Evolutionary conservation across 2,888 invertebrate genomes (phyloP).

Genomic region (Ornithoptera priamus): DNA sequence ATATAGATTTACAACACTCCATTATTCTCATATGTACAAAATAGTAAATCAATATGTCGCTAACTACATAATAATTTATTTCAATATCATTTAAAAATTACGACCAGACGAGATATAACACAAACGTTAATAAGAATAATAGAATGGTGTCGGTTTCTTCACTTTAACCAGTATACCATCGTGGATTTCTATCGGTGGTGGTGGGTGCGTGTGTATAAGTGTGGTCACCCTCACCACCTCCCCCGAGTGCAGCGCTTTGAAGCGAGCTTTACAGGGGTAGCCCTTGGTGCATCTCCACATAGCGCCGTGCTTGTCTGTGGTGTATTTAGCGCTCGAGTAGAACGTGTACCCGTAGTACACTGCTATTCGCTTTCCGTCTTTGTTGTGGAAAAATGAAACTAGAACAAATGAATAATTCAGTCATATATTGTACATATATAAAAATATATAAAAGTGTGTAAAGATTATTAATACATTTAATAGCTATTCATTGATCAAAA

Average conservation of each 20-base stretch:
- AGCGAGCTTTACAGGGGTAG: conserved; percentile 50
- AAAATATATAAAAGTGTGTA: neutral
- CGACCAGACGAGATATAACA: no score
- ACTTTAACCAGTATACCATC: conserved; percentile 37
- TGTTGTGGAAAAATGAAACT: conserved; percentile 44
- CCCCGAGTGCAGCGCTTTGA: conserved; percentile 43
- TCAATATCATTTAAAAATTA: no score
- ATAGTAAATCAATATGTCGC: no score
- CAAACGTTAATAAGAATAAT: conserved; percentile 12
- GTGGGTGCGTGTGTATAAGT: conserved; percentile 43
- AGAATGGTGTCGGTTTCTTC: conserved; percentile 6
- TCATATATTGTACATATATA: neutral
- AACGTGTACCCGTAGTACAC: conserved; percentile 47
- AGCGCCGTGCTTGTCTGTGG: conserved; percentile 31
- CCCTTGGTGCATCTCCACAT: conserved; percentile 54
- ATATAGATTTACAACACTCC: no score
- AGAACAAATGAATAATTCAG: conserved; percentile 32
- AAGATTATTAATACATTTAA: no score
- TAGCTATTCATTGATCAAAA: no score
- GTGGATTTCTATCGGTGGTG: conserved; percentile 39
- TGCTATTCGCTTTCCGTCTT: conserved; percentile 46
- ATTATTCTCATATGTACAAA: no score
- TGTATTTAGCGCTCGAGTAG: conserved; percentile 38
- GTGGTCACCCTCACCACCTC: conserved; percentile 39
- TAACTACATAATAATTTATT: no score